Conservation (phyloP, 1,140 invertebrate species). For the Pygmarrhopalites habei region DNA sequence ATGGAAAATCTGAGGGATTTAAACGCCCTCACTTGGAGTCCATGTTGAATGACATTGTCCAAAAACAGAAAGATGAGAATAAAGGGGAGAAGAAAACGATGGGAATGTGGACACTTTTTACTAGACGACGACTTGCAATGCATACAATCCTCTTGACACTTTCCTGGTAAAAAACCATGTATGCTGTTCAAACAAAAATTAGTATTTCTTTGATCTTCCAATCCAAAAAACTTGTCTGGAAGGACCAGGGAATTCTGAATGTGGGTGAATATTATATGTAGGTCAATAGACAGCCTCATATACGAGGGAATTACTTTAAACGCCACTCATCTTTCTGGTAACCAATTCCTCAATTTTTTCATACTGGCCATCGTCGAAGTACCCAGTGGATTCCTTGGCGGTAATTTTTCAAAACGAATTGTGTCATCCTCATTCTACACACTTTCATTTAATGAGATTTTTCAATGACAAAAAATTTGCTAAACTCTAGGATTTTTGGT, state of each 20-base stretch:
- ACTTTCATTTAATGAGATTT: too few relatives aligned
- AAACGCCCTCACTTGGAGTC: conserved; percentile 1
- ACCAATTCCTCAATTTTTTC: conserved; percentile 62
- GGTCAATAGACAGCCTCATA: conserved; percentile 52
- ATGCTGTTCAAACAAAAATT: too few relatives aligned
- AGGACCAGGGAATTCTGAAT: not conserved
- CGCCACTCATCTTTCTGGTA: conserved; percentile 55
- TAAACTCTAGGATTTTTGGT: too few relatives aligned
- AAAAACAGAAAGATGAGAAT: conserved; percentile 8
- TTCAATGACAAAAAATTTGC: too few relatives aligned
- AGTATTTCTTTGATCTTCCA: too few relatives aligned
- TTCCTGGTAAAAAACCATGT: conserved; percentile 31
- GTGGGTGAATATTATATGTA: conserved; percentile 44
- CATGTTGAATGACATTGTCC: conserved; percentile 10
- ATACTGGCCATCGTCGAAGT: conserved; percentile 56
- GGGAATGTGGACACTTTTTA: conserved; percentile 31
- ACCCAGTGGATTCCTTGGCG: conserved; percentile 44
- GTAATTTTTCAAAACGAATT: conserved; percentile 22
- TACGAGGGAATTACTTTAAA: conserved; percentile 57
- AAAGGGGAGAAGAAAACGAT: conserved; percentile 14
- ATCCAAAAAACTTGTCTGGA: not conserved
- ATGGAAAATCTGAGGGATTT: conserved; percentile 24
- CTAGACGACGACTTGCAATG: conserved; percentile 15
- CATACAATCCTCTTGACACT: conserved; percentile 23
- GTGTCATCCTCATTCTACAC: too few relatives aligned